Percentiles rank a stretch among this genome's conserved stretches.
Evolutionary conservation across 2,797 vertebrate genomes (phyloP).

Genomic region (Acanthurus tractus): DNA sequence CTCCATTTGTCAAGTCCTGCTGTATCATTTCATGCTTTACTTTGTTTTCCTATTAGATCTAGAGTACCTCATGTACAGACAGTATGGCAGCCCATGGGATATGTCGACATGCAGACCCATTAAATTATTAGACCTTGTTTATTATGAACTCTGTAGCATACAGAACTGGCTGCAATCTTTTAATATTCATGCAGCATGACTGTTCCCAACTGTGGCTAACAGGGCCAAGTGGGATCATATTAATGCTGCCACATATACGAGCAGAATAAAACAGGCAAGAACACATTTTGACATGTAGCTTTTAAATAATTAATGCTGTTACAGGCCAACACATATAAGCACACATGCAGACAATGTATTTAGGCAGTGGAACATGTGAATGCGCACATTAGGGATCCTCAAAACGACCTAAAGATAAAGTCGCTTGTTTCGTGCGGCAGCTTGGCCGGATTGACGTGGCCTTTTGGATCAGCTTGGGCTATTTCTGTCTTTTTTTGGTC

Average conservation of each 20-base stretch:
- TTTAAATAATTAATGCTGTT: constrained; percentile 39
- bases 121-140: constrained; percentile 83
- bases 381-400: constrained; percentile 12
- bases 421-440: constrained; percentile 38
- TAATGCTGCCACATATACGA: constrained; percentile 44
- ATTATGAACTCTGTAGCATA: constrained; percentile 80
- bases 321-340: constrained; percentile 18
- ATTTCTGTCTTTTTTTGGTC: constrained; percentile 66
- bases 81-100: constrained; percentile 69
- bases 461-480: constrained; percentile 53
- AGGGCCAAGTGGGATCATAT: constrained; percentile 56
- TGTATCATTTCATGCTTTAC: constrained; percentile 55
- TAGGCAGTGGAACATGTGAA: constrained; percentile 23
- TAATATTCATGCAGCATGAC: constrained; percentile 80
- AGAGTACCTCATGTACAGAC: constrained; percentile 49
- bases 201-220: constrained; percentile 67
- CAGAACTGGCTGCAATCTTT: constrained; percentile 65
- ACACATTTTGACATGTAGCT: constrained; percentile 35
- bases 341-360: background rate
- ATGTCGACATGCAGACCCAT: constrained; percentile 78
- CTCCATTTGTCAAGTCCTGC: constrained; percentile 49
- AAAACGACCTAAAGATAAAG: background rate
- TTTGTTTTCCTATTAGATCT: constrained; percentile 51
- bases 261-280: constrained; percentile 23
- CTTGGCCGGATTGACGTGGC: constrained; percentile 51